Evolutionary conservation across 2,113 vertebrate species (phyloP), one percentile per base, ranked within the genome.

Genomic region (Pachyramphus minor): DNA sequence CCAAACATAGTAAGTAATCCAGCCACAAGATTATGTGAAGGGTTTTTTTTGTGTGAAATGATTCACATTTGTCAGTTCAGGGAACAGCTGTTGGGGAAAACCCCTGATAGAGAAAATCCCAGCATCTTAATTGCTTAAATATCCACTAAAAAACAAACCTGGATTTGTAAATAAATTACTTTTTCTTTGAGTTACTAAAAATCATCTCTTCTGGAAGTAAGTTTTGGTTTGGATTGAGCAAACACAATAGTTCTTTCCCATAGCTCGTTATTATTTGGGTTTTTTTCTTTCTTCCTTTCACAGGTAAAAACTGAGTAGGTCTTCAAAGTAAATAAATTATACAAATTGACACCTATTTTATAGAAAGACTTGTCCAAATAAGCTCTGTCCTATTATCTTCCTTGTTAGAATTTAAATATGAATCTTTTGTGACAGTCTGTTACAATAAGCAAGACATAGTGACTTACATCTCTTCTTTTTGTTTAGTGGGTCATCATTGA

Each of bases 401-500:
- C 15, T 22, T 41, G 33, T 72, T 82, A 39, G 16, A 58, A 45
- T 50, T 33, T 24, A 50, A 58, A 18, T 27, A 3, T 1, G 5
- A 71, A 11, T 45, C 21, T 45, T 6, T 62, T 27, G 44, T 81
- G 20, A 35, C 47, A 28, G 13, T 31, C 20, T 91, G 41, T 60
- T 77, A 13, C 12, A 17, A 14, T 28, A 62, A 69, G 53, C 23
- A 66, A 59, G 56, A 7, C 3, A 0, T 3, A 53, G 31, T 52
- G 30, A 88, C 56, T 74, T 53, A 5, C 1, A 14, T 92, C 11
- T 95, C 53, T 71, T 66, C 60, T 14, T 92, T 84, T 39, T 95
- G 52, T 96, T 55, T 95, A 99, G 99, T 99, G 99, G 99, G 98
- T 98, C 66, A 99, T 99, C 87, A 97, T 99, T 64, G 99, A 99